phyloP scores from a whole-genome alignment of 2,888 invertebrate species.

The Erannis defoliaria region DNA sequence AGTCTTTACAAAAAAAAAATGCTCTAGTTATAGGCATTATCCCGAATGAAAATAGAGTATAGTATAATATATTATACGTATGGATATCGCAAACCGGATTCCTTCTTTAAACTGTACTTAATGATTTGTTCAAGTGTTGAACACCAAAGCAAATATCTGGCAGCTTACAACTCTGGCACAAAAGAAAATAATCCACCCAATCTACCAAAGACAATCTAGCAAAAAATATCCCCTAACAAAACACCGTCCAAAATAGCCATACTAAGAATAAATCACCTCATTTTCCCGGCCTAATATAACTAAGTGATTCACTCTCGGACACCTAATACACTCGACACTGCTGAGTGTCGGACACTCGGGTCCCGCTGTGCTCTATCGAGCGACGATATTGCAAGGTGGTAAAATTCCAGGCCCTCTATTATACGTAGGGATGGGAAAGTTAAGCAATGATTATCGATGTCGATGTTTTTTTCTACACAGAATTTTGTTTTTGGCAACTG shows the following conservation, averaged over 20 bases:
- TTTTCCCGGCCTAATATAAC: conserved; percentile 12
- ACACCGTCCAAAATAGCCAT: not conserved
- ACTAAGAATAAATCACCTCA: conserved; percentile 15
- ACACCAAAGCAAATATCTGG: too few species aligned
- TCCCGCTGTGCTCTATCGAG: conserved; percentile 54
- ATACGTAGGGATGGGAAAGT: conserved; percentile 53
- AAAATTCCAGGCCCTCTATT: conserved; percentile 68
- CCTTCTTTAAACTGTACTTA: too few species aligned
- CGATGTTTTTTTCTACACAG: conserved; percentile 34
- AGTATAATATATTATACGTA: too few species aligned
- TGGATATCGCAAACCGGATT: too few species aligned
- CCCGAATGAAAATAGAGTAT: too few species aligned
- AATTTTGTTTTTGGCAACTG: too few species aligned
- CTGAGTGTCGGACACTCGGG: conserved; percentile 31
- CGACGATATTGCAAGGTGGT: conserved; percentile 79
- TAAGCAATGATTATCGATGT: conserved; percentile 29
- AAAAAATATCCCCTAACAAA: not conserved
- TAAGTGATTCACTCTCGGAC: conserved; percentile 22
- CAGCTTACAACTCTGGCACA: not conserved
- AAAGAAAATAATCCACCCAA: not conserved
- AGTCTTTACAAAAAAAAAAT: too few species aligned
- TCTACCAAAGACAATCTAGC: not conserved
- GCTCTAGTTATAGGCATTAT: too few species aligned
- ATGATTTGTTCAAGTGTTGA: too few species aligned
- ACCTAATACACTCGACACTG: conserved; percentile 26